These are phyloP conservation scores for Habrosyne pyritoides DNA, from an alignment of 2,888 invertebrate genomes.

Conservation along the genomic window DNA sequence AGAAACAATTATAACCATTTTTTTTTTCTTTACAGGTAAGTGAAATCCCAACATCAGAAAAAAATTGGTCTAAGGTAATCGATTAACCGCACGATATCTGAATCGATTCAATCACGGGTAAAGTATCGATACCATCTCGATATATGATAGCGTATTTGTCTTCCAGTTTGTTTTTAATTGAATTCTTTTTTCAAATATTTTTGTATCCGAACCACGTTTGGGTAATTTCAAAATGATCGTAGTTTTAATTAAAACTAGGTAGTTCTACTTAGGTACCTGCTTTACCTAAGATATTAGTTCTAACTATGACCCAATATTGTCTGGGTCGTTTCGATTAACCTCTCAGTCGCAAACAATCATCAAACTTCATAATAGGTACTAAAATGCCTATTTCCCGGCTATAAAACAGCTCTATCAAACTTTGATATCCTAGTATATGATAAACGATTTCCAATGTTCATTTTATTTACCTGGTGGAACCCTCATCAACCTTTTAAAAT, in stretches of 20 bases:
- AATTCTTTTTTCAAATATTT: too few species aligned
- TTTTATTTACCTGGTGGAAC: background rate
- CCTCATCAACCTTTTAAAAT: constrained; percentile 1
- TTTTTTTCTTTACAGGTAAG: constrained; percentile 8
- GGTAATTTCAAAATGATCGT: too few species aligned
- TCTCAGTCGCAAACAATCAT: too few species aligned
- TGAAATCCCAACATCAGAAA: background rate
- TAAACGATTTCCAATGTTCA: background rate
- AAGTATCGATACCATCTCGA: constrained; percentile 60
- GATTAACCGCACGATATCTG: constrained; percentile 22
- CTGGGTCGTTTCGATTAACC: too few species aligned
- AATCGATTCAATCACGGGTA: constrained; percentile 34
- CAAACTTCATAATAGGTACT: too few species aligned
- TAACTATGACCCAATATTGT: too few species aligned
- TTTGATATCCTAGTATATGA: background rate
- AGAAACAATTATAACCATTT: background rate
- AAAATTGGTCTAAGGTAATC: constrained; percentile 6
- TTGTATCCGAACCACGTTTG: background rate
- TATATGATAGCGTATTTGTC: constrained; percentile 63
- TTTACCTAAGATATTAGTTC: too few species aligned
- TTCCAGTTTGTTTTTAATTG: constrained; percentile 22
- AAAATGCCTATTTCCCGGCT: too few species aligned
- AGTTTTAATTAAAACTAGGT: too few species aligned
- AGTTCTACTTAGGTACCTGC: too few species aligned
- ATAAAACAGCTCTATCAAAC: background rate